phyloP scores from a whole-genome alignment of 2,113 vertebrate species.

The Aix galericulata region DNA sequence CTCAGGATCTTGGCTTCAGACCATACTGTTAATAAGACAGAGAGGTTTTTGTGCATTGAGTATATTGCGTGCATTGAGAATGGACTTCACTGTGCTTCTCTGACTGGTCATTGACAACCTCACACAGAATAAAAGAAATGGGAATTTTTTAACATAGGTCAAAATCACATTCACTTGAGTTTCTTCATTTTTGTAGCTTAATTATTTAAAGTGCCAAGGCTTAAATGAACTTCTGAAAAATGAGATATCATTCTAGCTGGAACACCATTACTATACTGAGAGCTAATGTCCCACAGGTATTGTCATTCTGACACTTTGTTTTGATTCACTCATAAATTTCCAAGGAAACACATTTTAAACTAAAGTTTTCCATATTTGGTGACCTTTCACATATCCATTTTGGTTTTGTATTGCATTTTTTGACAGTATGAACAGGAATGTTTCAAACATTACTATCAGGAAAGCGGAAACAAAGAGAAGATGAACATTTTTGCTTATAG shows the following conservation, averaged over 20 bases:
- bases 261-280: not conserved
- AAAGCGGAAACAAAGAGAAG: not conserved
- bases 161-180: not conserved
- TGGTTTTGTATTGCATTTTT: not conserved
- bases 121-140: not conserved
- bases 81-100: not conserved
- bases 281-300: not conserved
- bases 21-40: not conserved
- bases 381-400: not conserved
- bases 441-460: not conserved
- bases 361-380: not conserved
- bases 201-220: conserved; percentile 1
- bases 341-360: not conserved
- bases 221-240: conserved; percentile 23
- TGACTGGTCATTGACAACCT: not conserved
- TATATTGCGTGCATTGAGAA: rapidly evolving
- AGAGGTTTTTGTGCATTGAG: not conserved
- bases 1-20: not conserved
- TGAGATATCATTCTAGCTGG: not conserved
- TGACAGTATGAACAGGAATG: not conserved
- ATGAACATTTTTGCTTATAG: not conserved
- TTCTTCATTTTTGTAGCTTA: conserved; percentile 11
- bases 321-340: not conserved
- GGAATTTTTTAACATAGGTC: not conserved
- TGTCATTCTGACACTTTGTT: not conserved